phyloP scores from a whole-genome alignment of 2,797 vertebrate species.

The Melanogrammus aeglefinus region DNA sequence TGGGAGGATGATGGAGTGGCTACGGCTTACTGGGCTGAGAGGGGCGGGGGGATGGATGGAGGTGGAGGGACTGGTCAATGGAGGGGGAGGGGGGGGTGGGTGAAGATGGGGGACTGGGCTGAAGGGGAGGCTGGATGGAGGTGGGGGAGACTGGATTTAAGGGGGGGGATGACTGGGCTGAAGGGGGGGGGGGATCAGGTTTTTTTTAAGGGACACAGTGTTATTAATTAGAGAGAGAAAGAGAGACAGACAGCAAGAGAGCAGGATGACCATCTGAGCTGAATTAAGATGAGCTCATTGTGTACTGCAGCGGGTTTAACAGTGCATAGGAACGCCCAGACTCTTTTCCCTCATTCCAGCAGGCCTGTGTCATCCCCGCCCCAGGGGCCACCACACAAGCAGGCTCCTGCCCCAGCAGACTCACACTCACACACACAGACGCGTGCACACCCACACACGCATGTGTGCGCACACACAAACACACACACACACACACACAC shows the following conservation, averaged over 20 bases:
- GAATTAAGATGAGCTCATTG: slow-evolving; percentile 87
- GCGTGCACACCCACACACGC: slow-evolving; percentile 34
- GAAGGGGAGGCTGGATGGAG: no score
- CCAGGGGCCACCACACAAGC: slow-evolving; percentile 77
- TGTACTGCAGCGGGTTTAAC: slow-evolving; percentile 82
- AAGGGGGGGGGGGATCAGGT: not conserved
- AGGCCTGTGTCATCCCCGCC: slow-evolving; percentile 80
- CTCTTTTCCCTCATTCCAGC: slow-evolving; percentile 84
- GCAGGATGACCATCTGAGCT: slow-evolving; percentile 83
- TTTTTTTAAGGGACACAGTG: slow-evolving; percentile 25
- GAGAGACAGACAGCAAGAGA: slow-evolving; percentile 40
- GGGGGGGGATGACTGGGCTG: not conserved
- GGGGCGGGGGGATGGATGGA: no score
- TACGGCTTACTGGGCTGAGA: no score
- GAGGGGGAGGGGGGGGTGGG: no score
- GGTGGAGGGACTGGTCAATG: no score
- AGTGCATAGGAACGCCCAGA: slow-evolving; percentile 84
- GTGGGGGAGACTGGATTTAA: not conserved
- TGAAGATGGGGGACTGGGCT: no score
- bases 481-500: slow-evolving; percentile 72
- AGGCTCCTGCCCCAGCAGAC: slow-evolving; percentile 67
- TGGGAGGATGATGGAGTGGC: no score
- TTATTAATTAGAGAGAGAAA: slow-evolving; percentile 40
- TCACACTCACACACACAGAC: slow-evolving; percentile 64
- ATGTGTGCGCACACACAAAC: slow-evolving; percentile 37